Evolutionary conservation across 2,888 invertebrate species (phyloP).

Genomic region (Bellardia pandia): DNA sequence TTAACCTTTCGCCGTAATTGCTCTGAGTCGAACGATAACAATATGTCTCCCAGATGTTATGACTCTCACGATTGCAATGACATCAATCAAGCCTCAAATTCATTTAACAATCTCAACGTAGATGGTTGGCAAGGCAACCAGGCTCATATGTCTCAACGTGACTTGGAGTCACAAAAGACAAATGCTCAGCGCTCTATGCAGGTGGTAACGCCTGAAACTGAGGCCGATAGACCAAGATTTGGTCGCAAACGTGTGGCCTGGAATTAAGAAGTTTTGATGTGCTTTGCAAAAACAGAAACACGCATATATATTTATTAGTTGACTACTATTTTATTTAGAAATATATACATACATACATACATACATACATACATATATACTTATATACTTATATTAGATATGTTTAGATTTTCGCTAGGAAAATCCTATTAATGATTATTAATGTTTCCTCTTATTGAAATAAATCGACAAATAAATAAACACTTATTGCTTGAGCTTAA

Average conservation of each 20-base stretch:
- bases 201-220: slow-evolving; percentile 77
- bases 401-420: too few relatives aligned
- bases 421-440: too few relatives aligned
- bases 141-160: slow-evolving; percentile 75
- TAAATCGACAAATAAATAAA: background rate
- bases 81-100: slow-evolving; percentile 72
- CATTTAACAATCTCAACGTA: slow-evolving; percentile 80
- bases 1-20: slow-evolving; percentile 20
- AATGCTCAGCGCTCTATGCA: slow-evolving; percentile 77
- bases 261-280: slow-evolving; percentile 75
- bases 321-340: too few relatives aligned
- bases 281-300: too few relatives aligned
- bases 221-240: slow-evolving; percentile 78
- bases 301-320: too few relatives aligned
- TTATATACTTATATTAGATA: too few relatives aligned
- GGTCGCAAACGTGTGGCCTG: slow-evolving; percentile 81
- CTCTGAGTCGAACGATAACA: slow-evolving; percentile 34
- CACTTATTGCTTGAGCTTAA: background rate
- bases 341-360: too few relatives aligned
- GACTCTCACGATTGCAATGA: background rate
- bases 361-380: too few relatives aligned
- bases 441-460: background rate
- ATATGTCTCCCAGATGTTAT: slow-evolving; percentile 26
- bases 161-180: slow-evolving; percentile 69
- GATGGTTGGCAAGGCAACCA: slow-evolving; percentile 77